These are phyloP conservation scores for Origma solitaria DNA, from an alignment of 2,113 vertebrate genomes.

Conservation along the genomic window DNA sequence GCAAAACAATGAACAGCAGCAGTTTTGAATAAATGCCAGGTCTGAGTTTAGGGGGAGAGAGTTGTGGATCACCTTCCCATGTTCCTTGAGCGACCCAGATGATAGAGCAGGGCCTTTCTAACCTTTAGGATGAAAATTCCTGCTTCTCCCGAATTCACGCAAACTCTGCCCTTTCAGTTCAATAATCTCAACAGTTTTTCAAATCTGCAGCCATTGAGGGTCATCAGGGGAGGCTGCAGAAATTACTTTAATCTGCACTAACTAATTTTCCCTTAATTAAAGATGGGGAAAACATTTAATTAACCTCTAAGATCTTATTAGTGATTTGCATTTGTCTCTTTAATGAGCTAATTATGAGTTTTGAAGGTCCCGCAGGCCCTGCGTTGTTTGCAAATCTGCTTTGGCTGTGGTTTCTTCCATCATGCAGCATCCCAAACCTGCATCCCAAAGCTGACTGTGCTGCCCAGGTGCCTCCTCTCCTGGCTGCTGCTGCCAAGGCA, in stretches of 20 bases:
- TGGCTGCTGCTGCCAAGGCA: not conserved
- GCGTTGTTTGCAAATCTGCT: not conserved
- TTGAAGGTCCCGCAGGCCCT: not conserved
- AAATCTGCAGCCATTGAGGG: not conserved
- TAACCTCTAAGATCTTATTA: constrained; percentile 60
- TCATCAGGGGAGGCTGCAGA: not conserved
- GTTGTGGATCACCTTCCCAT: not conserved
- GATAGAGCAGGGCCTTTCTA: not conserved
- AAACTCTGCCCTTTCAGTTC: not conserved
- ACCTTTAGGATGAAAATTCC: not conserved
- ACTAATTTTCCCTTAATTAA: constrained; percentile 46
- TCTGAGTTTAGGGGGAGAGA: not conserved
- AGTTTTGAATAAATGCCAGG: not conserved
- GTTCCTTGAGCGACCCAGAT: not conserved
- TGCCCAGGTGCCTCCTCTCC: not conserved
- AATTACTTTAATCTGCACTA: constrained; percentile 10
- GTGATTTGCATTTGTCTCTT: constrained; percentile 30
- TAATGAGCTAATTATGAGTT: constrained; percentile 48
- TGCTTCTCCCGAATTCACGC: not conserved
- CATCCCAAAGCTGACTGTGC: not conserved
- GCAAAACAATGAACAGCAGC: not conserved
- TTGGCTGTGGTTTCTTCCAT: not conserved
- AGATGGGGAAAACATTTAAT: constrained; percentile 37
- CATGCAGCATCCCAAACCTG: not conserved
- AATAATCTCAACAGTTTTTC: not conserved